Evolutionary conservation across 2,113 vertebrate genomes (phyloP).

Genomic region (Podarcis muralis): DNA sequence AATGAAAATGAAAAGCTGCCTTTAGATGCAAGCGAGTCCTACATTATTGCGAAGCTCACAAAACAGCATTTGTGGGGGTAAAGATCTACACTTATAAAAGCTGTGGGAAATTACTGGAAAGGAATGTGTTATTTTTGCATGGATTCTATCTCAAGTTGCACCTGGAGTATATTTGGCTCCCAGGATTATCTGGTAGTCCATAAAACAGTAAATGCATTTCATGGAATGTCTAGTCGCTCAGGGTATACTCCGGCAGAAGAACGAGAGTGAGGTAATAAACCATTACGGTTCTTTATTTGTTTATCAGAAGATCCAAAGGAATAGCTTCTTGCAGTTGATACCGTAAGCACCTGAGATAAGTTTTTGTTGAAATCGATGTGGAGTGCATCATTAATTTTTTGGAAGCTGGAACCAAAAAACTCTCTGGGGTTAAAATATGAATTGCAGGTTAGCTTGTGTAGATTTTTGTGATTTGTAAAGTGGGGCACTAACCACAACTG

Average conservation of each 20-base stretch:
- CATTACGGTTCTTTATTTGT: neutral
- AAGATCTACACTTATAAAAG: slow-evolving; percentile 4
- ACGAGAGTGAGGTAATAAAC: neutral
- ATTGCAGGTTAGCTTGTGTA: neutral
- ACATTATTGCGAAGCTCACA: neutral
- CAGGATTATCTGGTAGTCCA: neutral
- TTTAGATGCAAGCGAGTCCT: slow-evolving; percentile 17
- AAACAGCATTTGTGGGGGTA: slow-evolving; percentile 7
- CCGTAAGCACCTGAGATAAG: neutral
- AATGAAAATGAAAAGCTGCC: slow-evolving; percentile 17
- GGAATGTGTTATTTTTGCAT: neutral
- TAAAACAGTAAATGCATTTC: neutral
- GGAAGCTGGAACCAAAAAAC: neutral
- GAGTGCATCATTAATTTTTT: neutral
- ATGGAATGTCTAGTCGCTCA: neutral
- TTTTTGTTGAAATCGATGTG: neutral
- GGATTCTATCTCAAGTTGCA: slow-evolving; percentile 5
- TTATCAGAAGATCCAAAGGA: neutral
- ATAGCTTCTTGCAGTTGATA: neutral
- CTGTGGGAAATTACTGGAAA: slow-evolving; percentile 5
- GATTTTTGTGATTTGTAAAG: neutral
- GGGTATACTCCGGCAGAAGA: neutral
- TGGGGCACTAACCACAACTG: neutral
- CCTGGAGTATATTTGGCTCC: neutral
- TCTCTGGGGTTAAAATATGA: neutral